Evolutionary conservation across 2,113 vertebrate species (phyloP).

Genomic region (Cynoglossus semilaevis): DNA sequence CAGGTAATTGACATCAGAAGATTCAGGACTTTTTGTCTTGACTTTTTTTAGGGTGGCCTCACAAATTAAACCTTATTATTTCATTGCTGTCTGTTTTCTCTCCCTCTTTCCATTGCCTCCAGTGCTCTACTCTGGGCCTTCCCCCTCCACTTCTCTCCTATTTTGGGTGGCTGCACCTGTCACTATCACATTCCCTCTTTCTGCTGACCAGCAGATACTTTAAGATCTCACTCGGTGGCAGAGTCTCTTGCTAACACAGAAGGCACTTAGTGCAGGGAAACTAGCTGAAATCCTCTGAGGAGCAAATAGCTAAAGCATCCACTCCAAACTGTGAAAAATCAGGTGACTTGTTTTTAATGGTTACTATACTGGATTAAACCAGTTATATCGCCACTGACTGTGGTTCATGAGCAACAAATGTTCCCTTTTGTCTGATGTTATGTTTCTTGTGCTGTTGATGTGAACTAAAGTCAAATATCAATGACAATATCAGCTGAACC

Average conservation of each 20-base stretch:
- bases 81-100: constrained; percentile 3
- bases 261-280: not conserved
- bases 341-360: not conserved
- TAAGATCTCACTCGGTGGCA: constrained; percentile 48
- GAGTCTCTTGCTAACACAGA: constrained; percentile 12
- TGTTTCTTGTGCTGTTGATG: too few species aligned
- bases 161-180: constrained; percentile 80
- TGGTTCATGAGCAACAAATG: too few species aligned
- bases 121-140: constrained; percentile 28
- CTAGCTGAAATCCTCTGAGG: not conserved
- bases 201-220: constrained; percentile 79
- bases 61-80: constrained; percentile 1
- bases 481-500: too few species aligned
- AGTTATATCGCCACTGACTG: too few species aligned
- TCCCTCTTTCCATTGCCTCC: constrained; percentile 14
- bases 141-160: constrained; percentile 59
- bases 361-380: not conserved
- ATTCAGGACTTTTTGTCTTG: too few species aligned
- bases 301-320: not conserved
- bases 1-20: too few species aligned
- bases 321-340: not conserved
- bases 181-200: constrained; percentile 76
- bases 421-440: too few species aligned
- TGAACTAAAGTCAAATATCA: too few species aligned
- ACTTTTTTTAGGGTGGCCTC: too few species aligned